Conservation (phyloP, 1,140 invertebrate species). For the Atta texana region DNA sequence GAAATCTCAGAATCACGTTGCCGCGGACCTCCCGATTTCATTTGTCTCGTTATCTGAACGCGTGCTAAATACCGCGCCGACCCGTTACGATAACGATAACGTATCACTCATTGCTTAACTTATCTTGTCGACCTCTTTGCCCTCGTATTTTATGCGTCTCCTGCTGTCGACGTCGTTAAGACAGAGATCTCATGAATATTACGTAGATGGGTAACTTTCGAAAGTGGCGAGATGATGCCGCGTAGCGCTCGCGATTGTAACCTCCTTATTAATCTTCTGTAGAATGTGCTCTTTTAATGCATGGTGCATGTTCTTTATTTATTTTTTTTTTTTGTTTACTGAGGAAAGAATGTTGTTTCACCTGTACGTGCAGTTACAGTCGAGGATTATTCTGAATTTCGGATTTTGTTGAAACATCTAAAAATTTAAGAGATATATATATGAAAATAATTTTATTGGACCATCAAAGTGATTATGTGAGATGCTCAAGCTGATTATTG, state of each 20-base stretch:
- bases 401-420: too few relatives aligned
- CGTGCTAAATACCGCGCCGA: slow-evolving; percentile 71
- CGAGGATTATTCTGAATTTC: slow-evolving; percentile 8
- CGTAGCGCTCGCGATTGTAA: not conserved
- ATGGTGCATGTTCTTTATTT: not conserved
- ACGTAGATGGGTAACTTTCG: slow-evolving; percentile 36
- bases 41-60: slow-evolving; percentile 72
- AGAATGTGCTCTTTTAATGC: not conserved
- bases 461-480: too few relatives aligned
- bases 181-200: slow-evolving; percentile 57
- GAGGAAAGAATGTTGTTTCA: not conserved
- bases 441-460: too few relatives aligned
- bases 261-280: slow-evolving; percentile 14
- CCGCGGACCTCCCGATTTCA: slow-evolving; percentile 55
- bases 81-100: slow-evolving; percentile 74
- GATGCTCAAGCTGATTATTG: too few relatives aligned
- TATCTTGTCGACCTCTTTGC: slow-evolving; percentile 76
- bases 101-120: slow-evolving; percentile 78
- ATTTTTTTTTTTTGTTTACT: not conserved
- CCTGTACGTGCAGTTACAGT: not conserved
- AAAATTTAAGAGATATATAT: too few relatives aligned
- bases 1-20: slow-evolving; percentile 33
- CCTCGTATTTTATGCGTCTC: slow-evolving; percentile 65
- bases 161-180: slow-evolving; percentile 32
- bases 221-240: slow-evolving; percentile 18